phyloP scores from a whole-genome alignment of 2,113 vertebrate species.

The Passer domesticus region DNA sequence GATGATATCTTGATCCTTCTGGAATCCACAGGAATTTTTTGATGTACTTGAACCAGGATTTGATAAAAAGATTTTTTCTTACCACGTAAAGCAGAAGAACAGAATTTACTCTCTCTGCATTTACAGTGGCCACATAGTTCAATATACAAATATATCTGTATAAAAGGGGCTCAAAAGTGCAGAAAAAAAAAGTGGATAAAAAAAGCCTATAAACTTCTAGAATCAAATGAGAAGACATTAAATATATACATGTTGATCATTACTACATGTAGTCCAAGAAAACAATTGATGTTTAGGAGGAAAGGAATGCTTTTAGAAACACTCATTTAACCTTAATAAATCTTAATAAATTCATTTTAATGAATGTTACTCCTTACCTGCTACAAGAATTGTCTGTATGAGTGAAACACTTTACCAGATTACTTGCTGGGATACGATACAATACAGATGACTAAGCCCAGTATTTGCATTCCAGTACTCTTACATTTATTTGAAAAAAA shows the following conservation, averaged over 20 bases:
- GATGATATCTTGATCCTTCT: background rate
- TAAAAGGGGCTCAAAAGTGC: background rate
- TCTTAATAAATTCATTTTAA: background rate
- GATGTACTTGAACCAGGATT: background rate
- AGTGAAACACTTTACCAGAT: background rate
- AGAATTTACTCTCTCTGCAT: background rate
- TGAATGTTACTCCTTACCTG: background rate
- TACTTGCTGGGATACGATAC: background rate
- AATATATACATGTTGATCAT: background rate
- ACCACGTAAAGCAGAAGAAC: background rate
- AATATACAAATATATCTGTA: background rate
- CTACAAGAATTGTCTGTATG: background rate
- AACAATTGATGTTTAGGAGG: background rate
- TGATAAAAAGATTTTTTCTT: background rate
- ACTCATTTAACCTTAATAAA: background rate
- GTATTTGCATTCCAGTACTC: background rate
- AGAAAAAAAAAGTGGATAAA: background rate
- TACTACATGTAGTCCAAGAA: background rate
- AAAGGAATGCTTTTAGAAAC: background rate
- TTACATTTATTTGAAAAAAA: background rate
- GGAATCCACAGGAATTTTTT: background rate
- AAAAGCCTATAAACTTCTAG: background rate
- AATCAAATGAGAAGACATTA: background rate
- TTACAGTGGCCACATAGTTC: background rate
- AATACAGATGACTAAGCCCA: background rate